These are phyloP conservation scores for Lucifuga dentata DNA, from an alignment of 2,113 vertebrate genomes.

Conservation along the genomic window DNA sequence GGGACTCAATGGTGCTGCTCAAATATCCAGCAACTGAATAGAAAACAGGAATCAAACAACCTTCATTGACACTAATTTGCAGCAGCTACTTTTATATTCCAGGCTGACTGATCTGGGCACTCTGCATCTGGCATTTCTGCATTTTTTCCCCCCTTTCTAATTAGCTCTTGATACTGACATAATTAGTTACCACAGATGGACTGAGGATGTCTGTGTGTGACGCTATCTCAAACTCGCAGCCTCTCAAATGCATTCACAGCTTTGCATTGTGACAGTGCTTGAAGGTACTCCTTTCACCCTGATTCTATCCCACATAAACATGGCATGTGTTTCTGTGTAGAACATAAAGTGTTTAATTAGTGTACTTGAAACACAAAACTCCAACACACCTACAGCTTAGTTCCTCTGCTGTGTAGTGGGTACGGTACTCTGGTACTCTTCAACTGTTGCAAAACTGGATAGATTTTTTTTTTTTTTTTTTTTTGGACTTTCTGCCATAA, in stretches of 20 bases:
- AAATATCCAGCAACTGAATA: neutral
- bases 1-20: neutral
- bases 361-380: too few species aligned
- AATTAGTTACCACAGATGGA: constrained; percentile 72
- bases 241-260: constrained; percentile 13
- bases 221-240: constrained; percentile 49
- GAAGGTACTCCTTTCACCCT: constrained; percentile 23
- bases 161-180: constrained; percentile 65
- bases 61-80: constrained; percentile 30
- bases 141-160: constrained; percentile 60
- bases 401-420: too few species aligned
- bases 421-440: too few species aligned
- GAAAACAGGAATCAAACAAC: constrained; percentile 30
- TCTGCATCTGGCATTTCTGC: constrained; percentile 71
- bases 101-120: constrained; percentile 66
- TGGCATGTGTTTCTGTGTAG: constrained; percentile 10
- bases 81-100: constrained; percentile 54
- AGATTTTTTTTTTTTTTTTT: too few species aligned
- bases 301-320: too few species aligned
- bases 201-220: constrained; percentile 47
- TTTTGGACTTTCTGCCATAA: too few species aligned
- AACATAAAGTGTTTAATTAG: too few species aligned
- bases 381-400: too few species aligned
- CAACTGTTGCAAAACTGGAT: too few species aligned
- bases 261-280: constrained; percentile 34